phyloP scores from a whole-genome alignment of 1,140 invertebrate genomes.

The Lordiphosa mommai region DNA sequence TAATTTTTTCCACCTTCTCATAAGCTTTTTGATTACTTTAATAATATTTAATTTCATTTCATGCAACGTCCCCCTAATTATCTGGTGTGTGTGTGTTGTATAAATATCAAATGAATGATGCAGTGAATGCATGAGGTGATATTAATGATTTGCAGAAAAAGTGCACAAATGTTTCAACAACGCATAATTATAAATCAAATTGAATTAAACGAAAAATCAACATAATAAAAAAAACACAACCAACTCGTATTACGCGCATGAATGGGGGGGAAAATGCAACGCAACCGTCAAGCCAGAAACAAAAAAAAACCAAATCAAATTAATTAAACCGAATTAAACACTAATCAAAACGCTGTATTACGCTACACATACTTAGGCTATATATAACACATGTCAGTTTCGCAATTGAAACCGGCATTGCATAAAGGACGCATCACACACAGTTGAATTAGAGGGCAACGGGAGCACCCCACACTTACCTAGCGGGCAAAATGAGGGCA shows the following conservation, averaged over 20 bases:
- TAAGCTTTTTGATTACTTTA: no score
- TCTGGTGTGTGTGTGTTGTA: no score
- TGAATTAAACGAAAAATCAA: conserved; percentile 7
- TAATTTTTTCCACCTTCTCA: no score
- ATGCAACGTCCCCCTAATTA: no score
- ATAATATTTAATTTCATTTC: no score
- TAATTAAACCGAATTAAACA: conserved; percentile 42
- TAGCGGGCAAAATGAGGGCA: conserved; percentile 92
- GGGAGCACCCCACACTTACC: conserved; percentile 82
- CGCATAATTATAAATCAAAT: conserved; percentile 4
- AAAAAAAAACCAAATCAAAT: conserved; percentile 3
- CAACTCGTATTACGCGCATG: conserved; percentile 17
- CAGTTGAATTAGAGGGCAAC: background rate
- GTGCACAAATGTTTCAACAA: conserved; percentile 12
- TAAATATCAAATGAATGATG: conserved; percentile 1
- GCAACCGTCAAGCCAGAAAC: conserved; percentile 19
- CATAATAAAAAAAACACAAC: no score
- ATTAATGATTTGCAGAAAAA: background rate
- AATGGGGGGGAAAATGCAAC: conserved; percentile 22
- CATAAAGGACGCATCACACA: conserved; percentile 26
- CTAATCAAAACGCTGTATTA: conserved; percentile 69
- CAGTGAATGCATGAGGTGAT: background rate
- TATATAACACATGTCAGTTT: conserved; percentile 40
- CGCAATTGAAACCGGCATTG: conserved; percentile 9
- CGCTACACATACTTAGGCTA: conserved; percentile 45